Evolutionary conservation across 2,797 vertebrate genomes (phyloP).

Genomic region (Xenops minutus): DNA sequence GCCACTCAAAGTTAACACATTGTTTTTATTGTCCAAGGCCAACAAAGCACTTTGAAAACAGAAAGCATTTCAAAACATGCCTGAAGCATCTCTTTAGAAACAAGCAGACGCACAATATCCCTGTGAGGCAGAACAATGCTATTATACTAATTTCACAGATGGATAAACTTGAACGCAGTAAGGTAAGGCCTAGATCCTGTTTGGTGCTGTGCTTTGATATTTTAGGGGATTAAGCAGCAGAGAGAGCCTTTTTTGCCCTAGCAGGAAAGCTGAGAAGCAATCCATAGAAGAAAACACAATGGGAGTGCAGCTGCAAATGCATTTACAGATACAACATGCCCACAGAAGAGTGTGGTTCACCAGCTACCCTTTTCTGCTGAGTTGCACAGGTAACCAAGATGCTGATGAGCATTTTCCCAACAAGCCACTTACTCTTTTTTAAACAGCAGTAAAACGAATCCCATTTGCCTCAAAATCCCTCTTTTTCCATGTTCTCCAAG

Average conservation of each 20-base stretch:
- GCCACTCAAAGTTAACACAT: not conserved
- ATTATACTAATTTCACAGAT: slow-evolving; percentile 69
- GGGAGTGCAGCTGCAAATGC: not conserved
- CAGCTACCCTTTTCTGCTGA: not conserved
- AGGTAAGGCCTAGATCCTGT: slow-evolving; percentile 46
- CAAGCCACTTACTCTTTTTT: not conserved
- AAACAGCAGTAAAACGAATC: not conserved
- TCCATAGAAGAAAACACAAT: not conserved
- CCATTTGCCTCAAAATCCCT: not conserved
- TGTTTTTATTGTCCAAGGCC: not conserved
- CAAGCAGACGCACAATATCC: slow-evolving; percentile 7
- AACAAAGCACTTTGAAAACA: not conserved
- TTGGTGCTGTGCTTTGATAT: slow-evolving; percentile 6
- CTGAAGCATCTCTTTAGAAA: slow-evolving; percentile 55
- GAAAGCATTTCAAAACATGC: slow-evolving; percentile 46
- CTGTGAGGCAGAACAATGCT: slow-evolving; percentile 59
- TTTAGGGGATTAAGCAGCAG: slow-evolving; percentile 7
- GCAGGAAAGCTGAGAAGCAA: not conserved
- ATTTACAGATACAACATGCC: not conserved
- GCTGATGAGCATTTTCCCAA: not conserved
- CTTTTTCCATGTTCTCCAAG: not conserved
- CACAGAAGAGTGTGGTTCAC: not conserved
- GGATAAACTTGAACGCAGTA: slow-evolving; percentile 14
- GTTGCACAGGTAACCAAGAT: not conserved
- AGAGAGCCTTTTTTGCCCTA: not conserved